Conservation (phyloP, 2,888 invertebrate genomes). For the Troides helena region DNA sequence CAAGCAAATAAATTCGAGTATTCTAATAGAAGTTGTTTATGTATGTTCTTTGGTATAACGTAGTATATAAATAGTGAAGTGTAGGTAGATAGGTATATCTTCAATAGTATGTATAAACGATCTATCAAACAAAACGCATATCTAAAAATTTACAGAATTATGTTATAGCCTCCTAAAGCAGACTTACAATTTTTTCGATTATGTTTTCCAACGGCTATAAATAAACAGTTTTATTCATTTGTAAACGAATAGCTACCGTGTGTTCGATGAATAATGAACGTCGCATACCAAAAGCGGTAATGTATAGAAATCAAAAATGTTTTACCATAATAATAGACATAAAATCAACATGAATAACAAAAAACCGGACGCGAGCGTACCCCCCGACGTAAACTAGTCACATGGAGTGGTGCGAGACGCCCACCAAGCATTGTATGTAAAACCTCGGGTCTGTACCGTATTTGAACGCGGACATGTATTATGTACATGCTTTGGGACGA, state of each 20-base stretch:
- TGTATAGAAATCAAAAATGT: constrained; percentile 17
- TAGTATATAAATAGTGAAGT: too few species aligned
- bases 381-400: constrained; percentile 39
- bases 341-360: constrained; percentile 28
- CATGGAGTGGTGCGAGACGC: constrained; percentile 45
- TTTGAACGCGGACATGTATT: constrained; percentile 46
- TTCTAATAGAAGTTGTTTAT: too few species aligned
- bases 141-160: background rate
- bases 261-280: constrained; percentile 15
- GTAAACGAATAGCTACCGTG: constrained; percentile 19
- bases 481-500: constrained; percentile 63
- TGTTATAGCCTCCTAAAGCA: background rate
- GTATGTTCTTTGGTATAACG: too few species aligned
- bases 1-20: too few species aligned
- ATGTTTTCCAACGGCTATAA: background rate
- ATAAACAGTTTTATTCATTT: constrained; percentile 8
- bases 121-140: too few species aligned
- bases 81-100: too few species aligned
- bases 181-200: background rate
- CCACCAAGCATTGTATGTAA: constrained; percentile 72
- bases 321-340: constrained; percentile 28
- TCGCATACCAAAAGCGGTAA: constrained; percentile 15
- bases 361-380: constrained; percentile 26
- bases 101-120: too few species aligned
- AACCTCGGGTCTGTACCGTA: constrained; percentile 46